These are phyloP conservation scores for Drosophila fuyamai DNA, from an alignment of 1,140 invertebrate species.

Conservation along the genomic window DNA sequence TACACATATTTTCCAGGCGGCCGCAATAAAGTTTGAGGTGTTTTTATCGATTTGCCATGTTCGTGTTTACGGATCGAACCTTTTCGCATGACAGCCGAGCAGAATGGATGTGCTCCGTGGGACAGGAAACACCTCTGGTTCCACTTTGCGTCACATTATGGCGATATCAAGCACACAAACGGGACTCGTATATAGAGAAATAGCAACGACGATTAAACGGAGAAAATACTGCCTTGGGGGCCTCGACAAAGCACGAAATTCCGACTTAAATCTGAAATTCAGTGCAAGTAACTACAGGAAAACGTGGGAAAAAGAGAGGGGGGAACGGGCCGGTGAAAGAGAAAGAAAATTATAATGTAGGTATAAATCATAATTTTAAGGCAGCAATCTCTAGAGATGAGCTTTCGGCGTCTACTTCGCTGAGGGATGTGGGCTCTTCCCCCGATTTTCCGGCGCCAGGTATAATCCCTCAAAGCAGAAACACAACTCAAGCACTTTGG, in stretches of 20 bases:
- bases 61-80: constrained; percentile 25
- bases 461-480: constrained; percentile 80
- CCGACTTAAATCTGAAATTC: constrained; percentile 41
- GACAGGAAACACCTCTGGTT: constrained; percentile 42
- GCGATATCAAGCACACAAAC: constrained; percentile 72
- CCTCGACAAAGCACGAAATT: constrained; percentile 51
- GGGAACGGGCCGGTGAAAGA: constrained; percentile 4
- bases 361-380: constrained; percentile 81
- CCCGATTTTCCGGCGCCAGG: constrained; percentile 53
- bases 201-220: constrained; percentile 38
- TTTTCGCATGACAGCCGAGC: constrained; percentile 25
- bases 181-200: constrained; percentile 60
- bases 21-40: constrained; percentile 22
- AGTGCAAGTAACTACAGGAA: constrained; percentile 58
- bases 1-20: constrained; percentile 49
- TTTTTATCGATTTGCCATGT: constrained; percentile 63
- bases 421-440: constrained; percentile 22
- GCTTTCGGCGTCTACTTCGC: constrained; percentile 61
- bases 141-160: constrained; percentile 71
- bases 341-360: constrained; percentile 59
- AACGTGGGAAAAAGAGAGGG: constrained; percentile 1
- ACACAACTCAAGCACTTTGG: constrained; percentile 63
- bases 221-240: constrained; percentile 29
- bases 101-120: constrained; percentile 62
- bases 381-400: constrained; percentile 75